A percentile compares a stretch with the other conserved stretches of the same genome.
These are phyloP conservation scores for Cyclargus thomasi DNA, from an alignment of 1,140 invertebrate species.

Conservation along the genomic window DNA sequence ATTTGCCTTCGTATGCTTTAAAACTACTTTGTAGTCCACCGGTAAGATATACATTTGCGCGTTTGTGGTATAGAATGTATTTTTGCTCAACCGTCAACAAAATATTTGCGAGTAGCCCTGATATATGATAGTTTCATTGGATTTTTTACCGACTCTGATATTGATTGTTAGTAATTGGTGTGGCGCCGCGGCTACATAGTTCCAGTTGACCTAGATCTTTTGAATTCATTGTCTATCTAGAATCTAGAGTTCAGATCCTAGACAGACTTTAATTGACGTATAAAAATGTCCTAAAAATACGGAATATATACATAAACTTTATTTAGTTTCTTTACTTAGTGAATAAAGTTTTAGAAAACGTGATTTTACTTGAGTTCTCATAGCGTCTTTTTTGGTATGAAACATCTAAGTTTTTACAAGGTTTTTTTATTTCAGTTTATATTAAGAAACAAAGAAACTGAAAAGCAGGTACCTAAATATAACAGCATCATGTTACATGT, in stretches of 20 bases:
- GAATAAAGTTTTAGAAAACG: too few relatives aligned
- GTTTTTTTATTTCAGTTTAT: too few relatives aligned
- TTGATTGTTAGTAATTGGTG: conserved; percentile 18
- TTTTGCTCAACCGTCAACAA: background rate
- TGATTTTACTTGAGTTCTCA: too few relatives aligned
- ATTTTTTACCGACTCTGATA: background rate
- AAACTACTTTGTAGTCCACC: background rate
- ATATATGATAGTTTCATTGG: background rate
- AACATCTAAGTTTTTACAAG: too few relatives aligned
- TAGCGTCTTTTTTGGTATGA: too few relatives aligned
- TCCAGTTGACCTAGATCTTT: conserved; percentile 25
- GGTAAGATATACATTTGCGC: background rate
- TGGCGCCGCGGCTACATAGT: conserved; percentile 16
- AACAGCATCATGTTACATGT: too few relatives aligned
- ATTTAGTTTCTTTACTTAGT: too few relatives aligned
- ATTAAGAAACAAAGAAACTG: too few relatives aligned
- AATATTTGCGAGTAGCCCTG: background rate
- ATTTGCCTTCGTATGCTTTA: too few relatives aligned
- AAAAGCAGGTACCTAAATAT: too few relatives aligned
- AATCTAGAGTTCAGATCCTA: conserved; percentile 9
- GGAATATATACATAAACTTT: background rate
- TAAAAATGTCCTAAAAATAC: background rate
- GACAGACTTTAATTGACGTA: background rate
- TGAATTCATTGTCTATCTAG: conserved; percentile 27
- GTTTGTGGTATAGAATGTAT: background rate